Percentiles rank a stretch among this genome's conserved stretches.
phyloP scores from a whole-genome alignment of 2,797 vertebrate genomes.

The Dendrocincla tyrannina region DNA sequence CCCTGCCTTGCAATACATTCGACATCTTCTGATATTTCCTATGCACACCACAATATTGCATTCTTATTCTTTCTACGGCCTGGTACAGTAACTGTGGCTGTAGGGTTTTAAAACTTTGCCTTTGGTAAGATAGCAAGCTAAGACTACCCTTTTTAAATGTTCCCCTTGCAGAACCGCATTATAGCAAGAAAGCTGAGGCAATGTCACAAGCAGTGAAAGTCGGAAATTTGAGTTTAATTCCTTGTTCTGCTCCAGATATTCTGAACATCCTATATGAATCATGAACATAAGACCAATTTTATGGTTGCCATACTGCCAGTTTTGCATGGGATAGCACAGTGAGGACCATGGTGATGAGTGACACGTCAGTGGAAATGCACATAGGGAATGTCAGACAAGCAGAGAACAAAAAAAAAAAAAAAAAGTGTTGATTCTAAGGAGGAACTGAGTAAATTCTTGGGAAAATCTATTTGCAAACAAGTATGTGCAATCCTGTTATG shows the following conservation, averaged over 20 bases:
- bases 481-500: not conserved
- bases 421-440: not conserved
- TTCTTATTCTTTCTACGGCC: not conserved
- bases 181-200: not conserved
- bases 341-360: not conserved
- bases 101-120: not conserved
- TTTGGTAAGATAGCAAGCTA: not conserved
- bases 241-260: not conserved
- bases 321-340: not conserved
- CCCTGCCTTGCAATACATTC: not conserved
- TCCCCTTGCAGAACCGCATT: not conserved
- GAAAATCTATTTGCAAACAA: not conserved
- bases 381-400: not conserved
- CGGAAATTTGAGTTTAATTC: not conserved
- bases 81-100: not conserved
- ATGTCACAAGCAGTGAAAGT: not conserved
- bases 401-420: not conserved
- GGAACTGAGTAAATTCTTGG: not conserved
- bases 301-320: not conserved
- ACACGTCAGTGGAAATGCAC: not conserved
- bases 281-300: not conserved
- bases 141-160: not conserved
- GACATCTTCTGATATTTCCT: not conserved
- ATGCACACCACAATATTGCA: not conserved
- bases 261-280: not conserved